Conservation (phyloP, 92 coral and sea anemone genomes). For the Isaurus tuberculatus region DNA sequence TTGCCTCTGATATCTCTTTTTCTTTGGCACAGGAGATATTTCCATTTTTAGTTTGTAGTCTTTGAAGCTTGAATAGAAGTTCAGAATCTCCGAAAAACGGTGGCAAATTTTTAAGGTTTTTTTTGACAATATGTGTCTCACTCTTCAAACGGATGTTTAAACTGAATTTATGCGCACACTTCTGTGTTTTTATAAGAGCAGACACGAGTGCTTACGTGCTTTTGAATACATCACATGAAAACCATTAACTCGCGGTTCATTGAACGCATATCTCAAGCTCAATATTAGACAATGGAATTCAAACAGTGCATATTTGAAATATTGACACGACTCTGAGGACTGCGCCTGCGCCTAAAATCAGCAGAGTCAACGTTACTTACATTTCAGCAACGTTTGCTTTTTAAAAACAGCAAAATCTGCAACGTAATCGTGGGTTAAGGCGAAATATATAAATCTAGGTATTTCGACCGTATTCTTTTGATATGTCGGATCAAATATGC, state of each 20-base stretch:
- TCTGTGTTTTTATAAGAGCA: not conserved
- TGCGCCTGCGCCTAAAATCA: not conserved
- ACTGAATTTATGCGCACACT: not conserved
- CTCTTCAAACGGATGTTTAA: too few species aligned
- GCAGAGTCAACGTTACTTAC: not conserved
- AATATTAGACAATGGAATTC: constrained; percentile 7
- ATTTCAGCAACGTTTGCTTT: too few species aligned
- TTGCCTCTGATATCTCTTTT: constrained; percentile 18
- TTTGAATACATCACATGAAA: not conserved
- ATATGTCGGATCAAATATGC: too few species aligned
- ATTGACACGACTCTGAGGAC: not conserved
- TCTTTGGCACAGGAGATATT: constrained; percentile 9
- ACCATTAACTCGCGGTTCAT: not conserved
- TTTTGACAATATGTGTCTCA: not conserved
- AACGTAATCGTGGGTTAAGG: too few species aligned
- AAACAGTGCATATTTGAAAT: not conserved
- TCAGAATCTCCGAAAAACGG: not conserved
- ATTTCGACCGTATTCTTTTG: too few species aligned
- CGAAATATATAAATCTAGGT: too few species aligned
- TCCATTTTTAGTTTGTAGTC: not conserved
- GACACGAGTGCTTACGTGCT: not conserved
- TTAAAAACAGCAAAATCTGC: too few species aligned
- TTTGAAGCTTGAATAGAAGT: not conserved
- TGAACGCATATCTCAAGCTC: not conserved
- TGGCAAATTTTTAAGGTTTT: not conserved